These are phyloP conservation scores for Falco concolor DNA, from an alignment of 2,797 vertebrate genomes.

Conservation along the genomic window DNA sequence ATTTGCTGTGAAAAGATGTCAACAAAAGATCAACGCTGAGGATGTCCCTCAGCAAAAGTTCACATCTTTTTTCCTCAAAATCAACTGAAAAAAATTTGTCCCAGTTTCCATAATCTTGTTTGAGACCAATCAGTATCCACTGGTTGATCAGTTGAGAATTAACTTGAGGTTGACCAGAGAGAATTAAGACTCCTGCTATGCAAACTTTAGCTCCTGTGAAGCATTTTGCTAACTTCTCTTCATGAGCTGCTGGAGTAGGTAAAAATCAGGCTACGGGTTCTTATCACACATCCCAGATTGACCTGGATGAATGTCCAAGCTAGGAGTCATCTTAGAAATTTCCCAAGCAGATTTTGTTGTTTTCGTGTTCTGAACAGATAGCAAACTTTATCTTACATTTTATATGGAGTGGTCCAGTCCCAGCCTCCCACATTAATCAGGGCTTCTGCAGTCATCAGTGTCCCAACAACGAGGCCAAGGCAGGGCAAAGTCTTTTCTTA, in stretches of 20 bases:
- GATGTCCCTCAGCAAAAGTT: background rate
- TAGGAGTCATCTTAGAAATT: background rate
- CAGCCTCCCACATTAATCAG: background rate
- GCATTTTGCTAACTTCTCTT: background rate
- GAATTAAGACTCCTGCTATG: background rate
- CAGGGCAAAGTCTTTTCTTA: background rate
- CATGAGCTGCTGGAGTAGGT: background rate
- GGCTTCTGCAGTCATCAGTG: background rate
- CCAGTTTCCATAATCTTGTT: background rate
- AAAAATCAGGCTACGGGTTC: background rate
- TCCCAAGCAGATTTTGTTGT: background rate
- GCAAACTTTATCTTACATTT: background rate
- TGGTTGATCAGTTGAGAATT: background rate
- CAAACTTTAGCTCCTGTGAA: background rate
- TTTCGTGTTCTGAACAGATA: background rate
- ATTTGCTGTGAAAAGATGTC: background rate
- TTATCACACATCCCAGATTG: background rate
- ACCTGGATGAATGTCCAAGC: background rate
- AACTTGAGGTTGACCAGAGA: too few relatives aligned
- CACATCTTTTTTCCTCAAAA: background rate
- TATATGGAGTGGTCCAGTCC: background rate
- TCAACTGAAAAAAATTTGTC: too few relatives aligned
- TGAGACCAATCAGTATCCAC: background rate
- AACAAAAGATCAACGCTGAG: background rate
- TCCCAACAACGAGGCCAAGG: background rate